Conservation (phyloP, 2,113 vertebrate genomes). For the Mustelus asterias region DNA sequence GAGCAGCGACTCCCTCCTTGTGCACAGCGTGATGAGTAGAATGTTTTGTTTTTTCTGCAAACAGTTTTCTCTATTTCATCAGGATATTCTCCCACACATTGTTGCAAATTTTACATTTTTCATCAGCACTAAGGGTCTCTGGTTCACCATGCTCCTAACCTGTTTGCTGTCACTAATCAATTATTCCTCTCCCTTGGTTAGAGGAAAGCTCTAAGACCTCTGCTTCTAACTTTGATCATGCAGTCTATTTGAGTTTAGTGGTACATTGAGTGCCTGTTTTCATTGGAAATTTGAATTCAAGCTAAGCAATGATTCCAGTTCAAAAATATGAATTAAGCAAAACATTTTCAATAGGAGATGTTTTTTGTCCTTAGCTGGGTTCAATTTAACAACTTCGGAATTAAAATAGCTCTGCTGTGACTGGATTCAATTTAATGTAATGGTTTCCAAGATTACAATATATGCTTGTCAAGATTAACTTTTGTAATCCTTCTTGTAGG, state of each 20-base stretch:
- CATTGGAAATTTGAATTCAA: not conserved
- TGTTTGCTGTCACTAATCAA: not conserved
- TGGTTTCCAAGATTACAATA: not conserved
- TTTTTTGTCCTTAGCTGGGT: not conserved
- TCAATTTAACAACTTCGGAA: not conserved
- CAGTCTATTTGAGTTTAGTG: not conserved
- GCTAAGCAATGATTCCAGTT: not conserved
- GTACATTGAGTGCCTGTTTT: not conserved
- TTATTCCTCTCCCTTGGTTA: not conserved
- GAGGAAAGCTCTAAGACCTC: not conserved
- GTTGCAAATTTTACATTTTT: not conserved
- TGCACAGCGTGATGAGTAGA: not conserved
- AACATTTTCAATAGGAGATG: not conserved
- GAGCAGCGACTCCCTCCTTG: not conserved
- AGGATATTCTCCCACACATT: not conserved
- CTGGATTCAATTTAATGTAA: not conserved
- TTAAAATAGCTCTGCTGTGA: not conserved
- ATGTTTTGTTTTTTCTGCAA: not conserved
- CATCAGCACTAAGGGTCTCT: not conserved
- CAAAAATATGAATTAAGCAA: not conserved
- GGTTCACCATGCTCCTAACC: not conserved
- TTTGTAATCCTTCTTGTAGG: not conserved
- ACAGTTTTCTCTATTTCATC: not conserved
- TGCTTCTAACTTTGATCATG: not conserved
- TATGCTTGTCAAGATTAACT: not conserved